Evolutionary conservation across 2,888 invertebrate species (phyloP).

Genomic region (Ophraella communa): DNA sequence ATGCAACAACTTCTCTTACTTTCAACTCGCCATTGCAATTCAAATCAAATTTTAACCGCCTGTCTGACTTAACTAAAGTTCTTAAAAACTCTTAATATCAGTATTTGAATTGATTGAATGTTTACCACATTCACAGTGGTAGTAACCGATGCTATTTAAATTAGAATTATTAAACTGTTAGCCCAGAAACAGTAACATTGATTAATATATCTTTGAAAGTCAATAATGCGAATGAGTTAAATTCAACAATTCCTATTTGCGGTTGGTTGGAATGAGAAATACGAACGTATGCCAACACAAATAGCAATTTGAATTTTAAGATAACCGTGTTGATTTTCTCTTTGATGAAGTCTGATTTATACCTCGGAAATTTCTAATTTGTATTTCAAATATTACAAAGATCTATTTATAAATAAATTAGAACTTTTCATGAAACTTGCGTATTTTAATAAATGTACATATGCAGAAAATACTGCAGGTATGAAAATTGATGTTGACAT

Average conservation of each 20-base stretch:
- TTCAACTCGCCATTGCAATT: too few relatives aligned
- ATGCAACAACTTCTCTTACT: too few relatives aligned
- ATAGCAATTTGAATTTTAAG: conserved; percentile 4
- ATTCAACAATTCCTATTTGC: conserved; percentile 5
- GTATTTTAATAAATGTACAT: too few relatives aligned
- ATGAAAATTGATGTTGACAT: too few relatives aligned
- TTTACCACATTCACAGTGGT: too few relatives aligned
- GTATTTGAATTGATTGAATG: too few relatives aligned
- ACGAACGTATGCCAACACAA: background rate
- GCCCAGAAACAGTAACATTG: background rate
- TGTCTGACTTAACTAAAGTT: too few relatives aligned
- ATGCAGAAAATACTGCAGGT: too few relatives aligned
- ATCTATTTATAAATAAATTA: background rate
- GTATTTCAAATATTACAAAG: background rate
- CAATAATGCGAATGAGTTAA: background rate
- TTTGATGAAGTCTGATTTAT: background rate
- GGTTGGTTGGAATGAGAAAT: conserved; percentile 1
- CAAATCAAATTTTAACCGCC: too few relatives aligned
- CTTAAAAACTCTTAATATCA: too few relatives aligned
- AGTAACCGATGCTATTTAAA: background rate
- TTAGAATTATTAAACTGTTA: background rate
- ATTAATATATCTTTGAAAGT: conserved; percentile 6
- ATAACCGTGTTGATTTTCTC: background rate
- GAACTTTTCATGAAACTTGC: background rate
- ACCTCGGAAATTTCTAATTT: background rate